Base-by-base conservation (phyloP, 2,113 vertebrate genomes). In the Hemibagrus wyckioides region DNA sequence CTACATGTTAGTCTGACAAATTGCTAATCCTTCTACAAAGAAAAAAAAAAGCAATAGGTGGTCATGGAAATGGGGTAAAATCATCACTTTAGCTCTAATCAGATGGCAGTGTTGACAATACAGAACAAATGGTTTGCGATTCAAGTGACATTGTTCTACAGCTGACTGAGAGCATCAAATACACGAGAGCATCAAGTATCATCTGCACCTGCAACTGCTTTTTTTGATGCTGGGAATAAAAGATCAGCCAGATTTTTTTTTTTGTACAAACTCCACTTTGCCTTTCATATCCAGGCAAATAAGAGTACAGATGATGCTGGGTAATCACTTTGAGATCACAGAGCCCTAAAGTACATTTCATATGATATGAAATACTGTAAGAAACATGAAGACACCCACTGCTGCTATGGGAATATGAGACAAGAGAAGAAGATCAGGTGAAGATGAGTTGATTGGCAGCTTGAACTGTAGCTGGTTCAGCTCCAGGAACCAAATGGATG, bases 401-500 rank as follows among this genome's bases (percentile, higher is more conserved):
- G 48, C 89, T 90, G 93, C 86, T 88, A 93, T 92, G 0, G 92
- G 93, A 88, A 94, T 92, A 69, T 92, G 89, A 88, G 90, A 90
- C 89, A 94, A 90, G 61, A 93, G 90, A 44, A 82, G 89, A 57
- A 90, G 89, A 82, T 93, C 92, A 1, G 87, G 88, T 87, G 90
- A 86, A 90, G 93, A 93, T 41, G 85, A 86, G 89, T 94, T 94
- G 91, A 90, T 85, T 17, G 93, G 90, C 80, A 92, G 87, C 65
- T 92, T 95, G 90, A 91, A 91, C 90, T 93, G 93, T 71, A 95
- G 90, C 91, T 94, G 91, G 90, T 93, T 94, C 5, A 95, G 93
- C 91, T 95, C 94, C 91, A 96, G 90, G 85, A 94, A 95, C 94
- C 95, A 96, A 90, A 95, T 93, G 69, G 94, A 95, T 0, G 93